Evolutionary conservation across 1,140 invertebrate species (phyloP).

Genomic region (Mya arenaria): DNA sequence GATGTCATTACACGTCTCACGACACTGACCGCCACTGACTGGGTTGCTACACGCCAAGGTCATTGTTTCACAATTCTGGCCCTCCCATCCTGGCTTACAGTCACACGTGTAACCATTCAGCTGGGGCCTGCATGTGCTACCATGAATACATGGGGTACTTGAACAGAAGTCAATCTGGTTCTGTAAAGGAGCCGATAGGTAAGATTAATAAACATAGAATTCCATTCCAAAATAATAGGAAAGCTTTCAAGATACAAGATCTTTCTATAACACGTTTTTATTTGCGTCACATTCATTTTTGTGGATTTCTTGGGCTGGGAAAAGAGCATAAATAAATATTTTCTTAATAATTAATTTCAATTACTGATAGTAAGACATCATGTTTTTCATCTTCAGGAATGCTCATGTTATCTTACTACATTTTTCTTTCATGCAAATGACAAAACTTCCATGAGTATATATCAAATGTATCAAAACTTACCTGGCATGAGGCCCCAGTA

Average conservation of each 20-base stretch:
- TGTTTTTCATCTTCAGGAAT: background rate
- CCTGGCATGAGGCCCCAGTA: constrained; percentile 76
- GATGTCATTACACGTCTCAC: constrained; percentile 93
- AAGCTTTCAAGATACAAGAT: too few species aligned
- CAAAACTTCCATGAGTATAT: too few species aligned
- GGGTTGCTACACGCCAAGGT: constrained; percentile 75
- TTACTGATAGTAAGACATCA: background rate
- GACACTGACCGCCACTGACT: constrained; percentile 91
- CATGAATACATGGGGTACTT: constrained; percentile 69
- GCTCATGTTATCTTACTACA: too few species aligned
- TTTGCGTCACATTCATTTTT: too few species aligned
- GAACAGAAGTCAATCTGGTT: constrained; percentile 76
- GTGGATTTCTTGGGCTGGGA: too few species aligned
- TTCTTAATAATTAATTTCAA: too few species aligned
- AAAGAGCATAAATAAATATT: too few species aligned
- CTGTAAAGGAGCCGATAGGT: constrained; percentile 84
- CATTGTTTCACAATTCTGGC: constrained; percentile 91
- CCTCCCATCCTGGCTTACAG: constrained; percentile 94
- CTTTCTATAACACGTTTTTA: too few species aligned
- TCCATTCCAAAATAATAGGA: too few species aligned
- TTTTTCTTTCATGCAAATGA: too few species aligned
- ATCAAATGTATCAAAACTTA: too few species aligned
- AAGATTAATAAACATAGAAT: too few species aligned
- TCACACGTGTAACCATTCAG: constrained; percentile 87
- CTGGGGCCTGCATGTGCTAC: constrained; percentile 85